Conservation (phyloP, 2,113 vertebrate genomes). For the Chaenogobius annularis region DNA sequence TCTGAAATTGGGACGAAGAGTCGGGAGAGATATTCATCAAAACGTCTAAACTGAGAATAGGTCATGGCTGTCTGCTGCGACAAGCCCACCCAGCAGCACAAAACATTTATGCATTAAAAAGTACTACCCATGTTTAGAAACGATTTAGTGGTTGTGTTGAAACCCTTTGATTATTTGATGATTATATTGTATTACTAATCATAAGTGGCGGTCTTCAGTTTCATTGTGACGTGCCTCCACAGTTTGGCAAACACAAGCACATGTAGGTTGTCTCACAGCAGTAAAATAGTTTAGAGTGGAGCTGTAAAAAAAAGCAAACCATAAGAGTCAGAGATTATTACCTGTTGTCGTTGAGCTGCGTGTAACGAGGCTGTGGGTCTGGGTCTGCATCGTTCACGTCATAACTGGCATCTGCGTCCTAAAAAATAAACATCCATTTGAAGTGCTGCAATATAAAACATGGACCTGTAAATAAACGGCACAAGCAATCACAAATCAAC, state of each 20-base stretch:
- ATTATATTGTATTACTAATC: background rate
- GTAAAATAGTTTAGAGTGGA: constrained; percentile 1
- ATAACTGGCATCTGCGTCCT: constrained; percentile 89
- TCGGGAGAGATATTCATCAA: too few relatives aligned
- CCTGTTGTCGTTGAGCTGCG: constrained; percentile 92
- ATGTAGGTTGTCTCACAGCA: constrained; percentile 1
- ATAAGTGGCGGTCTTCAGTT: constrained; percentile 10
- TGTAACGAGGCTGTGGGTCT: constrained; percentile 96
- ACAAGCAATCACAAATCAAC: background rate
- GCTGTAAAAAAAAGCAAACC: constrained; percentile 9
- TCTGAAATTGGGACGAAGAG: background rate
- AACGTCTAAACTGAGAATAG: too few relatives aligned
- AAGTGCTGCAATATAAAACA: background rate
- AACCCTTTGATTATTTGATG: background rate
- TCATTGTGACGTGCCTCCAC: constrained; percentile 5
- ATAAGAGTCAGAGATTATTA: constrained; percentile 34
- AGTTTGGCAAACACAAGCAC: constrained; percentile 11
- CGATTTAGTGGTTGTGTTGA: background rate
- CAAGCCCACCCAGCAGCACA: background rate
- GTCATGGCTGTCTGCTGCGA: background rate
- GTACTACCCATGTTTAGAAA: background rate
- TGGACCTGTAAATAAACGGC: background rate
- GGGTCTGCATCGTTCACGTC: constrained; percentile 96
- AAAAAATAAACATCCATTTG: background rate
- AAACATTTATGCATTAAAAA: background rate